A percentile compares a stretch with the other conserved stretches of the same genome.
These are phyloP conservation scores for Acanthochromis polyacanthus DNA, from an alignment of 2,113 vertebrate species.

Conservation along the genomic window DNA sequence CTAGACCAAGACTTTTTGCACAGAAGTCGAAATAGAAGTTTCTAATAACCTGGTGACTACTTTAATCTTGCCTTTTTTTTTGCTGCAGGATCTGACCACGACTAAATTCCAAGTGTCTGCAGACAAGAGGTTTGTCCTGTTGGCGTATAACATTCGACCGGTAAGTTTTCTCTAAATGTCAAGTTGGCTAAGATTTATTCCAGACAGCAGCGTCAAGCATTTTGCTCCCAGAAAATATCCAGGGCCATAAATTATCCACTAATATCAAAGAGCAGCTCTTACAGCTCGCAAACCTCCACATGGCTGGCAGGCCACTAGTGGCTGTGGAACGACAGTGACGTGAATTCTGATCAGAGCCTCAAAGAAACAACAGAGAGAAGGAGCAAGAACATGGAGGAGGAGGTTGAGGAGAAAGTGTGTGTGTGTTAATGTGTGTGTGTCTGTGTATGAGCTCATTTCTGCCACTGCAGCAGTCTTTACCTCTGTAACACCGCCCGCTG, in stretches of 20 bases:
- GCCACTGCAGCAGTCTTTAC: slow-evolving; percentile 61
- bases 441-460: slow-evolving; percentile 40
- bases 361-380: slow-evolving; percentile 35
- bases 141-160: slow-evolving; percentile 83
- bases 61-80: not conserved
- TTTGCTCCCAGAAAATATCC: slow-evolving; percentile 11
- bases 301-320: slow-evolving; percentile 27
- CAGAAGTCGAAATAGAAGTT: no score
- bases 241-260: slow-evolving; percentile 41
- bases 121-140: slow-evolving; percentile 84
- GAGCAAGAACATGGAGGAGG: slow-evolving; percentile 33
- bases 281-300: slow-evolving; percentile 6
- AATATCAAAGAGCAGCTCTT: slow-evolving; percentile 51
- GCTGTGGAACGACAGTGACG: slow-evolving; percentile 46
- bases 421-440: slow-evolving; percentile 11
- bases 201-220: not conserved
- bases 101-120: slow-evolving; percentile 83
- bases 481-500: slow-evolving; percentile 45
- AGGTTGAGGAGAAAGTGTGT: slow-evolving; percentile 23
- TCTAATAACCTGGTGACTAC: not conserved
- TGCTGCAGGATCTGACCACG: slow-evolving; percentile 68
- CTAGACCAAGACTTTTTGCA: not conserved
- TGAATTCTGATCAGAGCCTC: slow-evolving; percentile 61
- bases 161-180: slow-evolving; percentile 71
- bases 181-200: slow-evolving; percentile 12